Evolutionary conservation across 2,888 invertebrate species (phyloP), one percentile per base, ranked within the genome.

Genomic region (Formica aserva): DNA sequence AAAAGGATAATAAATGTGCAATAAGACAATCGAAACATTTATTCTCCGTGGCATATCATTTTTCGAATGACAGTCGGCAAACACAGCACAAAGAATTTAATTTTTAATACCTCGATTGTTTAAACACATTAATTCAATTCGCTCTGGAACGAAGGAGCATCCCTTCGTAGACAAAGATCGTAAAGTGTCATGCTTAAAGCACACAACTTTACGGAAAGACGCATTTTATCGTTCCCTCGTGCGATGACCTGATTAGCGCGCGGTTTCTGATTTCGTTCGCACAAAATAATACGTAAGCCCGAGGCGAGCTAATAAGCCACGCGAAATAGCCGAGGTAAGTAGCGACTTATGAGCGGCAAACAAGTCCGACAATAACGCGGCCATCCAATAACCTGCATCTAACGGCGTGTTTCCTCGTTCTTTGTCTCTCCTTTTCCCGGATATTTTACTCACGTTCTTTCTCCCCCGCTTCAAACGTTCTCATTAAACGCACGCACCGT

Each of bases 321-420:
- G 65, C 74, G 57, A 32, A 65, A 78, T 41, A 72, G 48, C 57
- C 29, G 48, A 57, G 35, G 22, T 78, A 77, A 83, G 77, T 69
- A 72, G 55, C 29, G 67, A 72, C 69, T 90, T 85, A 80, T 86
- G 89, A 91, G 85, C 85, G 82, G 75, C 83, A 86, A 90, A 87
- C 82, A 86, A 86, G 84, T 82, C 63, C 60, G 66, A 82, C 85
- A 91, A 89, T 89, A 88, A 91, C 82, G 62, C 82, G 62, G 69
- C 74, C 60, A 38, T 80, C 82, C 87, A 90, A 91, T 90, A 91
- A 86, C 83, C 82, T 72, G 48, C 62, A 67, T 67, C 81, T 78
- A 66, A 83, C 75, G 45, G 13, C 18, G 67, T 71, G 35, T 62
- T 71, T 67, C 67, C 80, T 62, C 38, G 66, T 71, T 75, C 67